Conservation (phyloP, 2,797 vertebrate species). For the Anisognathus igniventris region DNA sequence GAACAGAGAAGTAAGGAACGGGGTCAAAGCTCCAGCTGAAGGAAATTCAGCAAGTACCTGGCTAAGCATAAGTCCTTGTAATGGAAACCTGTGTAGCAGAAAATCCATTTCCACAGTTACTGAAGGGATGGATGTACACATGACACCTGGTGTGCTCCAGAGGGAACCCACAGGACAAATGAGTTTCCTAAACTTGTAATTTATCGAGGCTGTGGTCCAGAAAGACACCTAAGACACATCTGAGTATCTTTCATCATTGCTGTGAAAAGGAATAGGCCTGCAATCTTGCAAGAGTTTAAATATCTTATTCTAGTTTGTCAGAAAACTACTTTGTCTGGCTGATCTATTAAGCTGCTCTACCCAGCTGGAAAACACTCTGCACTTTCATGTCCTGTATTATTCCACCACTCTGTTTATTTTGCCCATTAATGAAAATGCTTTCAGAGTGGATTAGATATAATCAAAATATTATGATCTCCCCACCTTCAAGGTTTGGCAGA, state of each 20-base stretch:
- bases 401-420: background rate
- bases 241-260: background rate
- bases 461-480: conserved; percentile 34
- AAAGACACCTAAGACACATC: background rate
- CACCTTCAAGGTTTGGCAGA: conserved; percentile 25
- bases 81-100: background rate
- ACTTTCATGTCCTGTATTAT: background rate
- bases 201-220: background rate
- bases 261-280: background rate
- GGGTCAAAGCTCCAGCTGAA: background rate
- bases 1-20: background rate
- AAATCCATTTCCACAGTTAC: background rate
- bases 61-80: background rate
- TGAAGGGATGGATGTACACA: background rate
- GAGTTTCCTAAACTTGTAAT: background rate
- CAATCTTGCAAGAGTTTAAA: background rate
- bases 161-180: background rate
- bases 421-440: background rate
- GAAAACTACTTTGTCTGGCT: background rate
- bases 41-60: background rate
- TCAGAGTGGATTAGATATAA: conserved; percentile 2
- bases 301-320: background rate
- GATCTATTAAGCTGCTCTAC: background rate
- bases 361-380: background rate
- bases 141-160: background rate